Conservation (phyloP, 2,113 vertebrate genomes). For the Gymnocephalus cernua region DNA sequence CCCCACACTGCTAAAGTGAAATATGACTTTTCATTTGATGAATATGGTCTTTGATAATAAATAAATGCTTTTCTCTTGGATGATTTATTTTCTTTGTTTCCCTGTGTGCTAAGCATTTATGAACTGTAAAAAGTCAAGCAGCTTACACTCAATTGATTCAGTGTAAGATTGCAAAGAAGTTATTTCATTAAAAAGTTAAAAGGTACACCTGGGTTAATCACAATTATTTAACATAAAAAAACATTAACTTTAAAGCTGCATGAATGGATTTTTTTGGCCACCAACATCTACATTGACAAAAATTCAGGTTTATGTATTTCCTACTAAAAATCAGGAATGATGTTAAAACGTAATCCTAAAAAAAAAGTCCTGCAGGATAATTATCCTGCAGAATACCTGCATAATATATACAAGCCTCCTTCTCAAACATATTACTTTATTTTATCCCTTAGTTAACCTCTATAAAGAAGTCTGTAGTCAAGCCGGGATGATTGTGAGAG, state of each 20-base stretch:
- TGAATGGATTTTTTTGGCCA: background rate
- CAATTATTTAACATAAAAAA: background rate
- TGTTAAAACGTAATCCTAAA: background rate
- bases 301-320: background rate
- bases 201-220: background rate
- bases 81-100: slow-evolving; percentile 14
- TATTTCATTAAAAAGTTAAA: background rate
- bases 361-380: too few relatives aligned
- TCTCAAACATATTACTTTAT: background rate
- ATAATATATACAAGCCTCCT: background rate
- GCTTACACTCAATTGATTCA: background rate
- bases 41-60: slow-evolving; percentile 31
- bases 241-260: background rate
- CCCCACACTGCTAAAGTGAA: background rate
- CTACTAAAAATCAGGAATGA: background rate
- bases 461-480: background rate
- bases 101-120: background rate
- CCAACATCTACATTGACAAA: background rate
- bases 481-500: background rate
- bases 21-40: slow-evolving; percentile 3
- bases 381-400: background rate
- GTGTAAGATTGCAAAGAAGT: background rate
- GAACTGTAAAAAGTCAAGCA: background rate
- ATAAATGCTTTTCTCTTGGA: slow-evolving; percentile 4
- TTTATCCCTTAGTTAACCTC: background rate